Evolutionary conservation across 2,797 vertebrate genomes (phyloP).

Genomic region (Lagocephalus sceleratus): DNA sequence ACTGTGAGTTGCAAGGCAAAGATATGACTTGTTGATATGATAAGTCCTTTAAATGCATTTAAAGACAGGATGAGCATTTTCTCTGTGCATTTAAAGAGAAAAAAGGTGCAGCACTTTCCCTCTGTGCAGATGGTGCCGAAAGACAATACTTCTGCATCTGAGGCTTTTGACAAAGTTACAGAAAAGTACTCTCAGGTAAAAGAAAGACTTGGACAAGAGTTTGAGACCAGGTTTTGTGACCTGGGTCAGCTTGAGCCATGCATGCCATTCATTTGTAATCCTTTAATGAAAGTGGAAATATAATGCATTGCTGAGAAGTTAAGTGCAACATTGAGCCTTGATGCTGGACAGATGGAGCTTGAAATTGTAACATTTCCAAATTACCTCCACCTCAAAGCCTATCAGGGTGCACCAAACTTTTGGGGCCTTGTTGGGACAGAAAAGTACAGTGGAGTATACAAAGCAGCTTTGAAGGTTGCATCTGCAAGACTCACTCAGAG

Average conservation of each 20-base stretch:
- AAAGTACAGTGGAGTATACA: neutral
- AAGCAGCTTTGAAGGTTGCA: neutral
- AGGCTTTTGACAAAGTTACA: neutral
- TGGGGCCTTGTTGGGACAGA: neutral
- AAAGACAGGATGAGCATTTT: slow-evolving; percentile 1
- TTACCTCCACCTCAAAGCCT: no score
- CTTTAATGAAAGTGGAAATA: neutral
- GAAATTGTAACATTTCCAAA: no score
- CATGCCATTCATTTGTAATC: neutral
- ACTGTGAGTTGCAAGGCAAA: slow-evolving; percentile 5
- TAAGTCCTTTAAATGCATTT: slow-evolving; percentile 10
- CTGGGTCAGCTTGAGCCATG: slow-evolving; percentile 1
- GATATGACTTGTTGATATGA: slow-evolving; percentile 4
- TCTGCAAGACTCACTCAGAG: neutral
- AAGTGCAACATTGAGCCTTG: neutral
- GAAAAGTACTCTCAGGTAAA: neutral
- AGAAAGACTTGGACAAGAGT: neutral
- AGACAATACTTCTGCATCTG: slow-evolving; percentile 1
- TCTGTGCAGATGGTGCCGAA: neutral
- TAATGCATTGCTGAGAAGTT: neutral
- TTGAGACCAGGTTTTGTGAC: neutral
- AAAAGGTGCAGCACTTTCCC: neutral
- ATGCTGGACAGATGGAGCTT: neutral
- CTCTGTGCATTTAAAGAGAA: neutral
- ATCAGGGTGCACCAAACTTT: neutral